Evolutionary conservation across 2,113 vertebrate species (phyloP).

Genomic region (Hymenochirus boettgeri): DNA sequence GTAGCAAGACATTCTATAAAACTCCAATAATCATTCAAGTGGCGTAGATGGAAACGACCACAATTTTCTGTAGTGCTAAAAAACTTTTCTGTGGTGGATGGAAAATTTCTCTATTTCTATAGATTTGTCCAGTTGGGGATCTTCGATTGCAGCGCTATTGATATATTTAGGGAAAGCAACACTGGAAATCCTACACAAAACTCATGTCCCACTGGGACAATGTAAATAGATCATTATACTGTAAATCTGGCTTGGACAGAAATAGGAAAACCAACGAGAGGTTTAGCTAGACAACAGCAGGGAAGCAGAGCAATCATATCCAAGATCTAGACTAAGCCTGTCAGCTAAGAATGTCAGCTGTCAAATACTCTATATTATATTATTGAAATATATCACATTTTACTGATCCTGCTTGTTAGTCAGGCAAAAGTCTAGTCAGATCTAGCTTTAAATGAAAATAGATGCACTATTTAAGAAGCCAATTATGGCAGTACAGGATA

Average conservation of each 20-base stretch:
- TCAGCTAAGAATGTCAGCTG: not conserved
- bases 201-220: not conserved
- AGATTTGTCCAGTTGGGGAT: too few relatives aligned
- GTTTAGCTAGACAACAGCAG: not conserved
- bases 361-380: not conserved
- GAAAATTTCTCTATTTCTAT: too few relatives aligned
- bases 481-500: not conserved
- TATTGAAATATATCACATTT: too few relatives aligned
- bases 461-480: not conserved
- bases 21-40: too few relatives aligned
- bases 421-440: not conserved
- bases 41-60: too few relatives aligned
- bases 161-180: too few relatives aligned
- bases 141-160: too few relatives aligned
- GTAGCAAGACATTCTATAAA: too few relatives aligned
- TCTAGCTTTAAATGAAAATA: slow-evolving; percentile 1
- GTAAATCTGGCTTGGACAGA: too few relatives aligned
- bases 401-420: not conserved
- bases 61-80: too few relatives aligned
- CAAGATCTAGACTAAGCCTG: not conserved
- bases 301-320: not conserved
- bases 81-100: too few relatives aligned
- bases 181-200: not conserved
- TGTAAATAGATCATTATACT: not conserved
- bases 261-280: not conserved